Percentiles rank a stretch among this genome's conserved stretches.
These are phyloP conservation scores for Melanophora roralis DNA, from an alignment of 2,888 invertebrate species.

Conservation along the genomic window DNA sequence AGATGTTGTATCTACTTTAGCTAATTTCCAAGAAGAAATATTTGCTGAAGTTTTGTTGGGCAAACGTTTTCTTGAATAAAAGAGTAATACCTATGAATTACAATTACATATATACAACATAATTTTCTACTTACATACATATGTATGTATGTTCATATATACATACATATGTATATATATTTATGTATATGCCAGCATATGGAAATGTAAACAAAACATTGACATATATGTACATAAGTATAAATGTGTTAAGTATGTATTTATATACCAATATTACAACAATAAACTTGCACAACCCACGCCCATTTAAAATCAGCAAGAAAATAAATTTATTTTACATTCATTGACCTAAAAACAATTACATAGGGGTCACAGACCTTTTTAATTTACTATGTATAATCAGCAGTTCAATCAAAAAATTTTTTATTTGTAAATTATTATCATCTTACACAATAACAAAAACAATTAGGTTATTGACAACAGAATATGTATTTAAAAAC, in stretches of 20 bases:
- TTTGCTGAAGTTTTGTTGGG: slow-evolving; percentile 57
- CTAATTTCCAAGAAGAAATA: slow-evolving; percentile 66
- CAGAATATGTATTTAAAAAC: neutral
- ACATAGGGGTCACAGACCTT: slow-evolving; percentile 35
- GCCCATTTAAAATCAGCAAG: slow-evolving; percentile 43
- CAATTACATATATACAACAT: too few species aligned
- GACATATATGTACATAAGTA: too few species aligned
- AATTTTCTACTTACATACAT: neutral
- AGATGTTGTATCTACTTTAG: slow-evolving; percentile 61
- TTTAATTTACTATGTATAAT: slow-evolving; percentile 34
- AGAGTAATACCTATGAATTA: neutral
- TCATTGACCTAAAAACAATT: slow-evolving; percentile 48
- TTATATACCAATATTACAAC: slow-evolving; percentile 24
- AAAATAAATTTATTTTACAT: slow-evolving; percentile 23
- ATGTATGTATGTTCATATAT: neutral
- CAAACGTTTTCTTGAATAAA: slow-evolving; percentile 71
- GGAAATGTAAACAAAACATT: slow-evolving; percentile 52
- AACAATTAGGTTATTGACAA: neutral
- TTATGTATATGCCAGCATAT: neutral
- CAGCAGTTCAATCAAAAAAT: neutral
- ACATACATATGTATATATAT: neutral
- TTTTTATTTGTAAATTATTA: slow-evolving; percentile 1
- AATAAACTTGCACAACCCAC: slow-evolving; percentile 37
- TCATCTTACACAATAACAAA: slow-evolving; percentile 18
- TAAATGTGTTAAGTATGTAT: too few species aligned